These are phyloP conservation scores for Nesoenas mayeri DNA, from an alignment of 2,113 vertebrate species.

Conservation along the genomic window DNA sequence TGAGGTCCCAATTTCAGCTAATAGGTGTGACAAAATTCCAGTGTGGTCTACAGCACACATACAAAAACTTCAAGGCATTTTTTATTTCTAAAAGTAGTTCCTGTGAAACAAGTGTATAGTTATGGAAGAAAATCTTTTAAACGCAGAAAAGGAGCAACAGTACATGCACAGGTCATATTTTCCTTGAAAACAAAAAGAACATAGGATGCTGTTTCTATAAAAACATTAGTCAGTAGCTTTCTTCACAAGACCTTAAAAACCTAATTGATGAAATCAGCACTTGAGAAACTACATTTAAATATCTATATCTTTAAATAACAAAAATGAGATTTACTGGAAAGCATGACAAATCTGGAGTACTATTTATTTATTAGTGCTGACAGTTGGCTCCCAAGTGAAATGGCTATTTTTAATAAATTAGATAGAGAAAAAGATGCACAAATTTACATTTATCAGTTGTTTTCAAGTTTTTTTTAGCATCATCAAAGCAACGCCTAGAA, in stretches of 20 bases:
- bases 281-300: background rate
- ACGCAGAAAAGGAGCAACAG: background rate
- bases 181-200: background rate
- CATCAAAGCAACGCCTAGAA: background rate
- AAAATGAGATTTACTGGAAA: background rate
- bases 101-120: background rate
- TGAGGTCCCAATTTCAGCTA: background rate
- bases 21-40: background rate
- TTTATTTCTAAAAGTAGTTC: conserved; percentile 1
- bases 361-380: background rate
- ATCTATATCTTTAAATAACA: background rate
- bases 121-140: background rate
- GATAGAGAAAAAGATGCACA: background rate
- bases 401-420: background rate
- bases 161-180: background rate
- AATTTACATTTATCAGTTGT: background rate
- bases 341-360: background rate
- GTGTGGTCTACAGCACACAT: background rate
- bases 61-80: background rate
- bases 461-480: background rate
- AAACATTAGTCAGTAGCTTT: background rate
- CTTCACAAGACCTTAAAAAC: background rate
- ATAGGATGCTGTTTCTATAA: background rate
- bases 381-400: background rate
- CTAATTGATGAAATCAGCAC: background rate